These are phyloP conservation scores for Habroteleia sp. DNA, from an alignment of 2,888 invertebrate genomes.

Conservation along the genomic window DNA sequence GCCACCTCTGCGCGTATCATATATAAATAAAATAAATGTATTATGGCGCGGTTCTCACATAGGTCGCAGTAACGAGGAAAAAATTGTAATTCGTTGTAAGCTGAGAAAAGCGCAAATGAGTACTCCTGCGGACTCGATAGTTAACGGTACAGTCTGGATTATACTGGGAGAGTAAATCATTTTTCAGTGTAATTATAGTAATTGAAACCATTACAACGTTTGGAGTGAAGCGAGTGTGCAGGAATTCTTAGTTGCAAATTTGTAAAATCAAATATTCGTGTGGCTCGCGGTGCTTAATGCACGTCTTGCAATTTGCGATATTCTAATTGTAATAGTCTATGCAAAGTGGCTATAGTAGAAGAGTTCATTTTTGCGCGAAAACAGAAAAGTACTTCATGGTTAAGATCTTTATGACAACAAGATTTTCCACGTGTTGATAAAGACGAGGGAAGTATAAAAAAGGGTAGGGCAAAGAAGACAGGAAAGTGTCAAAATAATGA, in stretches of 20 bases:
- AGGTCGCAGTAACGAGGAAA: constrained; percentile 26
- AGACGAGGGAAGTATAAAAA: no score
- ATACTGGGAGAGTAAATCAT: constrained; percentile 38
- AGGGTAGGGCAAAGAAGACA: no score
- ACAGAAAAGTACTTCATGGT: constrained; percentile 22
- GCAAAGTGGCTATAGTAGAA: constrained; percentile 16
- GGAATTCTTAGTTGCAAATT: constrained; percentile 13
- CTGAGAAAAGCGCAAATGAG: background rate
- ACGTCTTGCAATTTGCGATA: constrained; percentile 6
- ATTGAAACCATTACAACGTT: constrained; percentile 42
- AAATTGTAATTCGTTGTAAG: constrained; percentile 11
- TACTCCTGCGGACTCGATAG: constrained; percentile 2
- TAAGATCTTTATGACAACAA: no score
- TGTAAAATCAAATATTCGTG: constrained; percentile 13
- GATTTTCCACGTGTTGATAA: no score
- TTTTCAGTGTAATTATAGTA: constrained; percentile 42
- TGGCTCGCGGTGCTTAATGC: background rate
- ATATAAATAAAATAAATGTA: constrained; percentile 34
- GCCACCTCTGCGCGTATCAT: constrained; percentile 45
- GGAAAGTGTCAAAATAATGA: no score
- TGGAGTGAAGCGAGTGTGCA: constrained; percentile 13
- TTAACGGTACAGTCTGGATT: constrained; percentile 36
- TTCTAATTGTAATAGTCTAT: constrained; percentile 39
- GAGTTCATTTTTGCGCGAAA: constrained; percentile 24
- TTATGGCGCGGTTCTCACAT: constrained; percentile 22